These are phyloP conservation scores for Odontamblyopus lacepedii DNA, from an alignment of 2,797 vertebrate species.

Conservation along the genomic window DNA sequence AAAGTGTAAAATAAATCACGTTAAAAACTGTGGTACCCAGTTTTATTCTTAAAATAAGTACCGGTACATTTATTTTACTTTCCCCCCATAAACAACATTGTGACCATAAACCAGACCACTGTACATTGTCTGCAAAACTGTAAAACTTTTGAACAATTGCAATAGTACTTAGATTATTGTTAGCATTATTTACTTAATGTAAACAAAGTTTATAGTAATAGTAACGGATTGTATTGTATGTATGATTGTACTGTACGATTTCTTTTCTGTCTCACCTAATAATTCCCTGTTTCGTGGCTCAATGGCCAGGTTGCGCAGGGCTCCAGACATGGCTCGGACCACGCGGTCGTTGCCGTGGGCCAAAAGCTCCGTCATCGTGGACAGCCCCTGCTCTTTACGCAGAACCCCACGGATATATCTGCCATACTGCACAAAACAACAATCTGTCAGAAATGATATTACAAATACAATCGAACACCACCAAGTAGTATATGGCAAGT, in stretches of 20 bases:
- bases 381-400: slow-evolving; percentile 94
- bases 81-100: too few relatives aligned
- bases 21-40: too few relatives aligned
- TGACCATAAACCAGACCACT: too few relatives aligned
- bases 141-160: too few relatives aligned
- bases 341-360: slow-evolving; percentile 88
- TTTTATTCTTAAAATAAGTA: too few relatives aligned
- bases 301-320: slow-evolving; percentile 93
- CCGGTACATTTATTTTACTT: too few relatives aligned
- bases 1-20: too few relatives aligned
- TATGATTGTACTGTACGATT: not conserved
- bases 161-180: too few relatives aligned
- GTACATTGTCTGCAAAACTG: too few relatives aligned
- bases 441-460: not conserved
- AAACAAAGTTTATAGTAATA: not conserved
- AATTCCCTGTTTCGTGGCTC: slow-evolving; percentile 94
- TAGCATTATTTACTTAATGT: not conserved
- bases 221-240: not conserved
- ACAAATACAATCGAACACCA: not conserved
- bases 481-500: too few relatives aligned
- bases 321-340: slow-evolving; percentile 91
- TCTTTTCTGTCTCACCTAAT: slow-evolving; percentile 80
- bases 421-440: slow-evolving; percentile 80
- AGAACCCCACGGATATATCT: slow-evolving; percentile 89
- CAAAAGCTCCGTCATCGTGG: slow-evolving; percentile 90